Evolutionary conservation across 2,888 invertebrate genomes (phyloP).

Genomic region (Choreutis nemorana): DNA sequence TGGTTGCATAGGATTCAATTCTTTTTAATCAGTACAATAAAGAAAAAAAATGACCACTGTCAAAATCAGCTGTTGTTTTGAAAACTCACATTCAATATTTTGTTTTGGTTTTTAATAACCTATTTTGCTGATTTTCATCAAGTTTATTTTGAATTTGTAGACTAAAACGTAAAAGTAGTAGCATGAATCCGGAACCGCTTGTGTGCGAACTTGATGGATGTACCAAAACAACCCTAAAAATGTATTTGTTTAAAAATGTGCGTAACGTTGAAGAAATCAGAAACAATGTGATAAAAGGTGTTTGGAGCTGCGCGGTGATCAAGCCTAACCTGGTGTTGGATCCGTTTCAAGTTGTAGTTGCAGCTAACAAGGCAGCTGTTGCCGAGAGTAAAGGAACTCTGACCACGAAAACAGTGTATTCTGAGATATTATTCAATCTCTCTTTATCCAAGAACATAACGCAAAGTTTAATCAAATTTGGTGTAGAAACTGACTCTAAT

Average conservation of each 20-base stretch:
- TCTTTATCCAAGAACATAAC: constrained; percentile 75
- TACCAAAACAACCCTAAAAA: constrained; percentile 39
- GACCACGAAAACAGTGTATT: constrained; percentile 68
- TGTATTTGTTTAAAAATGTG: constrained; percentile 67
- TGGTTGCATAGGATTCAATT: too few relatives aligned
- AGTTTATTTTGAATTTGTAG: constrained; percentile 7
- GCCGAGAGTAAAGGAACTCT: constrained; percentile 49
- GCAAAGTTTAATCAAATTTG: constrained; percentile 72
- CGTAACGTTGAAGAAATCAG: constrained; percentile 63
- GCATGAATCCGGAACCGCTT: constrained; percentile 26
- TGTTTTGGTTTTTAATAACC: too few relatives aligned
- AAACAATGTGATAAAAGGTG: constrained; percentile 60
- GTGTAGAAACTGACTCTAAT: constrained; percentile 46
- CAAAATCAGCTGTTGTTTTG: too few relatives aligned
- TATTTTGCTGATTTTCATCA: too few relatives aligned
- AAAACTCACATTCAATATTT: too few relatives aligned
- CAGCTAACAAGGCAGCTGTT: constrained; percentile 72
- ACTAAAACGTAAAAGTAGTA: constrained; percentile 9
- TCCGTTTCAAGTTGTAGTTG: constrained; percentile 67
- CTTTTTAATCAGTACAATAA: too few relatives aligned
- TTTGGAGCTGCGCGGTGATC: constrained; percentile 68
- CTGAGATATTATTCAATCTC: constrained; percentile 74
- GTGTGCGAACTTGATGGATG: constrained; percentile 45
- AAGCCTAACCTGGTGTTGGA: constrained; percentile 69
- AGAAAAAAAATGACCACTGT: too few relatives aligned